Conservation (phyloP, 1,140 invertebrate genomes). For the Nautilus pompilius region DNA sequence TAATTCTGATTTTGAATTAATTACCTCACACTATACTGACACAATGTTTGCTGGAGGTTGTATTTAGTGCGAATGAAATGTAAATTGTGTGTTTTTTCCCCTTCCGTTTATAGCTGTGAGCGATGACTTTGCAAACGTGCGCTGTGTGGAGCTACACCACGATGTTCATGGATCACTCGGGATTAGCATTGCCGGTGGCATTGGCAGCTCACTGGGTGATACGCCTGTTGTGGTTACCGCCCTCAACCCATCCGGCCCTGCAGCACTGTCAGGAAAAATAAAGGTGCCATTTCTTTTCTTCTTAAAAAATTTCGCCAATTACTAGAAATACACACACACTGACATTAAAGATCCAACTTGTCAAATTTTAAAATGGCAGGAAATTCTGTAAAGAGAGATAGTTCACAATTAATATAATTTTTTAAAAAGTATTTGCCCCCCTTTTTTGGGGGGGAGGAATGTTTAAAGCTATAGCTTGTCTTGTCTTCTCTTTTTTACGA, state of each 20-base stretch:
- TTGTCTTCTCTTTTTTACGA: slow-evolving; percentile 4
- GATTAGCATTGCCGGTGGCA: slow-evolving; percentile 50
- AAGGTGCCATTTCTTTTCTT: no score
- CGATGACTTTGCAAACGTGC: slow-evolving; percentile 37
- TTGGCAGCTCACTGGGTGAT: slow-evolving; percentile 50
- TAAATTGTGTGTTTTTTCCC: neutral
- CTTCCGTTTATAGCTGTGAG: slow-evolving; percentile 29
- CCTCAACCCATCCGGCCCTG: slow-evolving; percentile 39
- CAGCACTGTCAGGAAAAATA: slow-evolving; percentile 39
- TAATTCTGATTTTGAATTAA: no score
- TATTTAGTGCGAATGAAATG: neutral
- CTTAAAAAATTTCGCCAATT: no score
- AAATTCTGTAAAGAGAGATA: no score
- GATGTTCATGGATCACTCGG: slow-evolving; percentile 47
- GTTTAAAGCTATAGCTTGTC: no score
- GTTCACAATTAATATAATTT: no score
- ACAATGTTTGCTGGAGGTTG: neutral
- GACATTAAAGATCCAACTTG: no score
- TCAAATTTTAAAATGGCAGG: no score
- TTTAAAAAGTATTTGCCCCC: no score
- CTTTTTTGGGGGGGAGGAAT: no score
- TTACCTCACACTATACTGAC: no score
- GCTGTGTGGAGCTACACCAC: slow-evolving; percentile 42
- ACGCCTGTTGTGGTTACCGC: slow-evolving; percentile 48
- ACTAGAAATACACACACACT: no score